These are phyloP conservation scores for Nyctereutes procyonoides DNA, from an alignment of 2,113 vertebrate genomes.

Conservation along the genomic window DNA sequence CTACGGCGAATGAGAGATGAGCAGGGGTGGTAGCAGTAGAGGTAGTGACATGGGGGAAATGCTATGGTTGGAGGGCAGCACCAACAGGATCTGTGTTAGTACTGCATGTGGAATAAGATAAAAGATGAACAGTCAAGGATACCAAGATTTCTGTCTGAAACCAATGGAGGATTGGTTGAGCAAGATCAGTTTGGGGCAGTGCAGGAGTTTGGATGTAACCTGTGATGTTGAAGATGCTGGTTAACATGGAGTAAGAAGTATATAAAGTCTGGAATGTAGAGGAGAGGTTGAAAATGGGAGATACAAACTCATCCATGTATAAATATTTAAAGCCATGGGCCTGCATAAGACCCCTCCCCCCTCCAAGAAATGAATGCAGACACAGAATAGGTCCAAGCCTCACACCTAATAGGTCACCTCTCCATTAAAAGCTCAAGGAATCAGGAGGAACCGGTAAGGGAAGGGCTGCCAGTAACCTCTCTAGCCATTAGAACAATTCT, in stretches of 20 bases:
- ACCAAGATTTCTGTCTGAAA: not conserved
- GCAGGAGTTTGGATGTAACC: not conserved
- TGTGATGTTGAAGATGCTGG: not conserved
- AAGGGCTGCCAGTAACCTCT: not conserved
- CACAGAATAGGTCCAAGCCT: not conserved
- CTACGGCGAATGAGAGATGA: not conserved
- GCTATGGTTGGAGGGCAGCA: not conserved
- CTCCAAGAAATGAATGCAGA: not conserved
- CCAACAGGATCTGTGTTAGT: not conserved
- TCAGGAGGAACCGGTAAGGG: not conserved
- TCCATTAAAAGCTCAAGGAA: not conserved
- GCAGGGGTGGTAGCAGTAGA: not conserved
- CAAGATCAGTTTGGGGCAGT: not conserved
- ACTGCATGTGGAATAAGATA: not conserved
- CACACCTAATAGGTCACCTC: not conserved
- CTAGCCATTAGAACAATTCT: not conserved
- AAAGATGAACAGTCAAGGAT: not conserved
- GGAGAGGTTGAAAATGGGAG: not conserved
- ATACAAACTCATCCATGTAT: not conserved
- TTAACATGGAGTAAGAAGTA: not conserved
- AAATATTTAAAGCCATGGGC: not conserved
- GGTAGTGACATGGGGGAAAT: not conserved
- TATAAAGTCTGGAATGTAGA: not conserved
- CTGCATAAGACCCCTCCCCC: not conserved
- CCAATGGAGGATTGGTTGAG: not conserved